phyloP scores from a whole-genome alignment of 2,797 vertebrate species.

The Poeciliopsis gracilis region DNA sequence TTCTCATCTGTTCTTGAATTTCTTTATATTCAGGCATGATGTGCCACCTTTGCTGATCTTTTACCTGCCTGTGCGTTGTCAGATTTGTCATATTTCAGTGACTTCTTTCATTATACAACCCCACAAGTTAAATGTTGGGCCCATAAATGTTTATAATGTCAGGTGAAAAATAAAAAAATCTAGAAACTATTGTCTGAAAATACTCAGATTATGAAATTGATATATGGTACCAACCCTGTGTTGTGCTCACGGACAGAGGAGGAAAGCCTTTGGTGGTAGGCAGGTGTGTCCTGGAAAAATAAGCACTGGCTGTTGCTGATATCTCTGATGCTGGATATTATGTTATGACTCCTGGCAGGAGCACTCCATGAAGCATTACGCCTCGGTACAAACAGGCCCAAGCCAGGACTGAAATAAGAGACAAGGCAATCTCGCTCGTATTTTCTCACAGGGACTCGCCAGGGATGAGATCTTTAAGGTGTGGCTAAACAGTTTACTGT shows the following conservation, averaged over 20 bases:
- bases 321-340: conserved; percentile 55
- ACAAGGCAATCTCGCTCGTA: background rate
- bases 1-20: background rate
- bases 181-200: background rate
- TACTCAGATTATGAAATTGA: background rate
- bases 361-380: conserved; percentile 43
- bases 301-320: conserved; percentile 58
- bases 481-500: conserved; percentile 12
- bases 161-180: background rate
- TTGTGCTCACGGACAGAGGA: conserved; percentile 40
- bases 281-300: conserved; percentile 62
- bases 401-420: conserved; percentile 35
- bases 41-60: background rate
- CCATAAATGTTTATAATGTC: background rate
- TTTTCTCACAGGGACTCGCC: conserved; percentile 25
- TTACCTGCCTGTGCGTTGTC: background rate
- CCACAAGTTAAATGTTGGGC: background rate
- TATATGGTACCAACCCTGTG: conserved; percentile 6
- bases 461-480: conserved; percentile 19
- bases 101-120: background rate
- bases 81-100: background rate
- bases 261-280: conserved; percentile 54
- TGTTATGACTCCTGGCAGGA: conserved; percentile 54
- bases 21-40: background rate
- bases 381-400: conserved; percentile 35